Percentiles rank a stretch among this genome's conserved stretches.
Evolutionary conservation across 2,888 invertebrate species (phyloP).

Genomic region (Epinotia demarniana): DNA sequence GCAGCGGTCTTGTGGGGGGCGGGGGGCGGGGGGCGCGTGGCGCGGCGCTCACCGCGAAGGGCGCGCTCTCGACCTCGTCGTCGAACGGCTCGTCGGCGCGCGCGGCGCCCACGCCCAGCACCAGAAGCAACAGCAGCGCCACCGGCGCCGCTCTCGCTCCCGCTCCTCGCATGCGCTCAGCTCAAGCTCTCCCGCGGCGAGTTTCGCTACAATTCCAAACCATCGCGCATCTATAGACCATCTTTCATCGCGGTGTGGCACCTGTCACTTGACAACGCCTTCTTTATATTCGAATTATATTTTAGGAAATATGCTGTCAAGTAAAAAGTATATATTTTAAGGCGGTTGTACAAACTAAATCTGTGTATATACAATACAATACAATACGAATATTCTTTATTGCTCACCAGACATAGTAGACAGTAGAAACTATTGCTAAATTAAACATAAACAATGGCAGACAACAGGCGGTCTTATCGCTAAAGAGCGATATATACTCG

Average conservation of each 20-base stretch:
- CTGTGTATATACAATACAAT: too few relatives aligned
- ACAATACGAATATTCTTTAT: too few relatives aligned
- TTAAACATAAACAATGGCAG: too few relatives aligned
- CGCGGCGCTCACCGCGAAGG: constrained; percentile 63
- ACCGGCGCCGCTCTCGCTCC: constrained; percentile 40
- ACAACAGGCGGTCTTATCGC: too few relatives aligned
- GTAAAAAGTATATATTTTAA: neutral
- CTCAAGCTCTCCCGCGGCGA: neutral
- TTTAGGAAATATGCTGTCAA: neutral
- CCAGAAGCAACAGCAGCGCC: constrained; percentile 48
- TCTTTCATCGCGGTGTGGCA: constrained; percentile 3
- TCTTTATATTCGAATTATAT: constrained; percentile 14
- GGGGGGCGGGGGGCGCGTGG: too few relatives aligned
- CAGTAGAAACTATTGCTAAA: too few relatives aligned
- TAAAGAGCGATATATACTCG: too few relatives aligned
- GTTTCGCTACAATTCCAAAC: neutral
- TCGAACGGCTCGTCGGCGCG: constrained; percentile 49
- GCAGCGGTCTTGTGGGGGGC: too few relatives aligned
- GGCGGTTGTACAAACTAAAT: neutral
- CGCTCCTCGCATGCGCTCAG: constrained; percentile 10
- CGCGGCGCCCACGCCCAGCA: constrained; percentile 38
- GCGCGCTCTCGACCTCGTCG: constrained; percentile 59
- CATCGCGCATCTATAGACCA: constrained; percentile 10
- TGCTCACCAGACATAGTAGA: too few relatives aligned
- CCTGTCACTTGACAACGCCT: constrained; percentile 22